Base-by-base conservation (phyloP, 1,140 invertebrate species). In the Drosophila navojoa region DNA sequence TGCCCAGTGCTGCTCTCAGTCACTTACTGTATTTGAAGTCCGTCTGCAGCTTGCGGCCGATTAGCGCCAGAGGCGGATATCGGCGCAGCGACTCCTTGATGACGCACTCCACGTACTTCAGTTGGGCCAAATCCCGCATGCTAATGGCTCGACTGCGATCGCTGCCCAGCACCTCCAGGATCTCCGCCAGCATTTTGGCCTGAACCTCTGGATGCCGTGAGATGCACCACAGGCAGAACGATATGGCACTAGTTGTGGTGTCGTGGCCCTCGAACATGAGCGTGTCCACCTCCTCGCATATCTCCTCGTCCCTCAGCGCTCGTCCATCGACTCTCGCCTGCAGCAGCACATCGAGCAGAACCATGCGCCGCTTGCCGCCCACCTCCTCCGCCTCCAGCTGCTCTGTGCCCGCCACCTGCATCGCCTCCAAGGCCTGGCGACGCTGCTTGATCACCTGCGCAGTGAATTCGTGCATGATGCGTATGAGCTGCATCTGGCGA, bases 71-170 rank as follows among this genome's bases (percentile, higher is more conserved):
- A 0, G 95, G 93, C 2, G 96, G 95, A 90, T 94, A 95, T 11
- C 96, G 79, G 42, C 96, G 92, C 11, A 96, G 82, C 0, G 94
- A 93, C 91, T 96, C 96, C 91, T 96, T 96, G 11, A 96, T 94
- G 22, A 95, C 94, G 85, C 94, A 93, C 68, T 96, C 96, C 64
- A 96, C 82, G 78, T 96, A 96, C 82, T 94, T 95, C 54, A 96
- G 77, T 44, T 95, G 91, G 15, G 87, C 92, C 2, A 96, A 78
- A 72, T 95, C 94, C 0, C 70, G 45, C 81, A 93, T 4, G 86
- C 91, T 93, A 0, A 94, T 86, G 1, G 92, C 61, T 3, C 92
- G 73, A 5, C 67, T 76, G 1, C 81, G 79, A 69, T 93, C 90
- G 2, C 91, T 86, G 59, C 91, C 92, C 35, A 94, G 81, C 4